Evolutionary conservation across 2,888 invertebrate genomes (phyloP).

Genomic region (Aspidiotus rigidus): DNA sequence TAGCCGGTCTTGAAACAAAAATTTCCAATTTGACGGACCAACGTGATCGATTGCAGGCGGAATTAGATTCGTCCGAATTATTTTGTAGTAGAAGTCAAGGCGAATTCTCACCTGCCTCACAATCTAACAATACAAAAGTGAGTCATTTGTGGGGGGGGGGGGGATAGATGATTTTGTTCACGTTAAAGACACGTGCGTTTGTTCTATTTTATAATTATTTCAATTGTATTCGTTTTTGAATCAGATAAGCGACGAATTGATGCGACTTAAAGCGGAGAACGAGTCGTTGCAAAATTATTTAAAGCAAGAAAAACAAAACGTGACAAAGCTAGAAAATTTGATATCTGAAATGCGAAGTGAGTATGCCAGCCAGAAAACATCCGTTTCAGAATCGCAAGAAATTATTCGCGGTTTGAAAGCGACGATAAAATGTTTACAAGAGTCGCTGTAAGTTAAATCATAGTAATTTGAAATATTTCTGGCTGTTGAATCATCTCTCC

Average conservation of each 20-base stretch:
- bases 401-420: conserved; percentile 23
- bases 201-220: neutral
- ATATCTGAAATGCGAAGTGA: conserved; percentile 10
- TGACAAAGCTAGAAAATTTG: conserved; percentile 6
- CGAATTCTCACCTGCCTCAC: conserved; percentile 3
- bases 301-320: conserved; percentile 15
- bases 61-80: conserved; percentile 52
- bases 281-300: conserved; percentile 16
- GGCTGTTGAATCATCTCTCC: neutral
- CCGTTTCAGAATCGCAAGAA: conserved; percentile 20
- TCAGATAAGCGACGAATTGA: conserved; percentile 15
- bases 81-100: conserved; percentile 43
- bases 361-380: conserved; percentile 7
- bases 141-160: neutral
- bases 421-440: conserved; percentile 27
- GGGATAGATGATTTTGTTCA: neutral
- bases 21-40: conserved; percentile 52
- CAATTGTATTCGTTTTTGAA: neutral
- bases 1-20: conserved; percentile 57
- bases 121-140: conserved; percentile 17
- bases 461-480: neutral
- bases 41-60: conserved; percentile 53
- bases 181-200: neutral
- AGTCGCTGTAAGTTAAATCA: conserved; percentile 20
- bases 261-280: conserved; percentile 17